Evolutionary conservation across 2,113 vertebrate genomes (phyloP).

Genomic region (Calidris pygmaea): DNA sequence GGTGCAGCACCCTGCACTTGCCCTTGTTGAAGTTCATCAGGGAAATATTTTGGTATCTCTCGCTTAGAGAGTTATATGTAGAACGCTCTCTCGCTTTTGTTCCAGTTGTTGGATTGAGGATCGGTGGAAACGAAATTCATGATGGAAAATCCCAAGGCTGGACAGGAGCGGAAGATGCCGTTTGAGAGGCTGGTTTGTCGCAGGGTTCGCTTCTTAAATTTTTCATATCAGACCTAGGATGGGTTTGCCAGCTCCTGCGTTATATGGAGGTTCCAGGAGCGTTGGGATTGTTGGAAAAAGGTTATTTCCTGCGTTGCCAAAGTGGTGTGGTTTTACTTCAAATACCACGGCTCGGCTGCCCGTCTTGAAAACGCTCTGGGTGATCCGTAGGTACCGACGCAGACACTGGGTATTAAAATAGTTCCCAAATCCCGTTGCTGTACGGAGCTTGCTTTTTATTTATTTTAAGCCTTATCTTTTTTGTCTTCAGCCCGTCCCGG

Average conservation of each 20-base stretch:
- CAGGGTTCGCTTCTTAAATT: background rate
- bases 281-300: background rate
- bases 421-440: rapidly evolving
- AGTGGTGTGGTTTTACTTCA: background rate
- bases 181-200: background rate
- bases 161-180: background rate
- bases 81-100: background rate
- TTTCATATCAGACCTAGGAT: background rate
- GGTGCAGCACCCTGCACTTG: no score
- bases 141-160: background rate
- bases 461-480: background rate
- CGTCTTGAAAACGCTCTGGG: no score
- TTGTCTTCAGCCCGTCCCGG: background rate
- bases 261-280: background rate
- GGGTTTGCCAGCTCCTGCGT: background rate
- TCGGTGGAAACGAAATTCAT: background rate
- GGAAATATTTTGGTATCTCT: no score
- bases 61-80: no score
- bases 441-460: background rate
- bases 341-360: background rate
- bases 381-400: rapidly evolving
- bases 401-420: rapidly evolving
- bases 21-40: no score
- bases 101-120: background rate
- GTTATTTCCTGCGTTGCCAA: background rate